These are phyloP conservation scores for Epizoanthus scotinus DNA, from an alignment of 92 coral and sea anemone genomes.

Conservation along the genomic window DNA sequence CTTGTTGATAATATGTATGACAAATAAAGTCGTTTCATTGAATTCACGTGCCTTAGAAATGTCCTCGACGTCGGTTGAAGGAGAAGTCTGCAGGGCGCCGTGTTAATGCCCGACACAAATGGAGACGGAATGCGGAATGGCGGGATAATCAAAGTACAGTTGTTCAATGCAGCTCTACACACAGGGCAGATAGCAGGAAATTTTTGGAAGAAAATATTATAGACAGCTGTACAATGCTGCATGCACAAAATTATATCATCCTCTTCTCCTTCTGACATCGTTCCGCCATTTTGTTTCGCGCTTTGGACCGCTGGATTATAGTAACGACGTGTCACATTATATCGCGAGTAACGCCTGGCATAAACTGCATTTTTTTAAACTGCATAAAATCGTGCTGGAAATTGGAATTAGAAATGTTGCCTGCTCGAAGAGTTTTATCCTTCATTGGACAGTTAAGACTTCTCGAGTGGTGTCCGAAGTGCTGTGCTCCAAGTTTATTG, in stretches of 20 bases:
- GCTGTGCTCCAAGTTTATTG: not conserved
- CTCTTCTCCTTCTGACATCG: slow-evolving; percentile 14
- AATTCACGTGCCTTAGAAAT: slow-evolving; percentile 42
- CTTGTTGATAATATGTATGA: too few species aligned
- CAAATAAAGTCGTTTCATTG: too few species aligned
- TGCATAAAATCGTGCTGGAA: not conserved
- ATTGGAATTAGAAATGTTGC: not conserved
- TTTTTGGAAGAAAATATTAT: slow-evolving; percentile 44
- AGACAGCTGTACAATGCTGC: slow-evolving; percentile 52
- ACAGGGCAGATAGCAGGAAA: slow-evolving; percentile 55
- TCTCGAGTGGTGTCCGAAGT: not conserved
- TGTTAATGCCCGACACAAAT: slow-evolving; percentile 24
- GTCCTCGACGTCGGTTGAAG: slow-evolving; percentile 49
- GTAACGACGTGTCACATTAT: not conserved
- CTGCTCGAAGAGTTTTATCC: not conserved
- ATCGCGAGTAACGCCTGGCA: slow-evolving; percentile 28
- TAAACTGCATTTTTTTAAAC: slow-evolving; percentile 12
- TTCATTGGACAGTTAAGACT: not conserved
- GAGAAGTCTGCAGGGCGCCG: slow-evolving; percentile 41
- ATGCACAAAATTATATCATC: slow-evolving; percentile 23
- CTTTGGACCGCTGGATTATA: slow-evolving; percentile 25
- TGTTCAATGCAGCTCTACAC: slow-evolving; percentile 34
- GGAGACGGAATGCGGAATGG: slow-evolving; percentile 59
- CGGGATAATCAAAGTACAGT: slow-evolving; percentile 41
- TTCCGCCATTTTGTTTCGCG: slow-evolving; percentile 52